phyloP scores from a whole-genome alignment of 2,113 vertebrate genomes.

The Tylochromis polylepis region DNA sequence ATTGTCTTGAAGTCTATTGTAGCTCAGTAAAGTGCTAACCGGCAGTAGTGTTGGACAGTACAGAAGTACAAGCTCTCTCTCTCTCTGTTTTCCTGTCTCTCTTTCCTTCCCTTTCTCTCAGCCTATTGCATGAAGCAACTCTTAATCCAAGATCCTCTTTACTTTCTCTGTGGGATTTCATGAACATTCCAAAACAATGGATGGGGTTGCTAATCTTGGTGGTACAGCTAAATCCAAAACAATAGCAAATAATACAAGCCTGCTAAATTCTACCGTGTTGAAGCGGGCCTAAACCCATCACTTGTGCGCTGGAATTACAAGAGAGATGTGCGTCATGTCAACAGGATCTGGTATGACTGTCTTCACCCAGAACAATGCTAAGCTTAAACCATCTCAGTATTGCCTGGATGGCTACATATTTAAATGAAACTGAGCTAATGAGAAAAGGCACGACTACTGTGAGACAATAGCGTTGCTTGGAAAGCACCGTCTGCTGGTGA shows the following conservation, averaged over 20 bases:
- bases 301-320: constrained; percentile 74
- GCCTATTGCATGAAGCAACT: constrained; percentile 62
- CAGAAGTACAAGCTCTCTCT: constrained; percentile 17
- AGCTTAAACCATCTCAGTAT: constrained; percentile 64
- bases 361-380: constrained; percentile 65
- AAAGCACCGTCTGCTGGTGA: constrained; percentile 35
- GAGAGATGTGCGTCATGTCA: constrained; percentile 66
- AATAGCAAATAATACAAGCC: constrained; percentile 74
- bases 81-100: background rate
- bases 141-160: constrained; percentile 78
- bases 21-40: constrained; percentile 50
- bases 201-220: constrained; percentile 71
- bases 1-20: constrained; percentile 69
- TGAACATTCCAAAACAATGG: constrained; percentile 77
- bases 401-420: constrained; percentile 54
- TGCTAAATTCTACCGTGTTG: constrained; percentile 66
- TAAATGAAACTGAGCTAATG: constrained; percentile 65
- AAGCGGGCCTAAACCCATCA: constrained; percentile 73
- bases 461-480: constrained; percentile 60
- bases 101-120: constrained; percentile 29
- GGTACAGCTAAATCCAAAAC: constrained; percentile 78
- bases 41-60: constrained; percentile 52
- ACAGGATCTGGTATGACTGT: constrained; percentile 67
- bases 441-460: constrained; percentile 52
- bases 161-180: constrained; percentile 75